Percentiles rank a stretch among this genome's conserved stretches.
Evolutionary conservation across 2,113 vertebrate species (phyloP).

Genomic region (Cyphomyrus plagiostoma): DNA sequence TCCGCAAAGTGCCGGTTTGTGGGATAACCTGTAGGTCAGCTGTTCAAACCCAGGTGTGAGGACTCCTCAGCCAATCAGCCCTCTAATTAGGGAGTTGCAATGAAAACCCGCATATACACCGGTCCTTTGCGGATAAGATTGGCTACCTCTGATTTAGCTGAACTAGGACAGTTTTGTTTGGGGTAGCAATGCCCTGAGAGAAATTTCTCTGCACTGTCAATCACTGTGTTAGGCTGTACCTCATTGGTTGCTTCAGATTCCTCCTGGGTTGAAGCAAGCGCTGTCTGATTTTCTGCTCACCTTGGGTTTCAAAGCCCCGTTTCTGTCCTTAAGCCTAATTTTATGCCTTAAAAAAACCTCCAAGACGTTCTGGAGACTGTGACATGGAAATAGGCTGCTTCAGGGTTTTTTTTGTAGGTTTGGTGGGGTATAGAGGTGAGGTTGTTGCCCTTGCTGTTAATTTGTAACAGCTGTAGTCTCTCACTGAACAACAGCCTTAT

Average conservation of each 20-base stretch:
- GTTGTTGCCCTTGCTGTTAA: background rate
- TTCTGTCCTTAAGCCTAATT: background rate
- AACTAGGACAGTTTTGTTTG: background rate
- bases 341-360: background rate
- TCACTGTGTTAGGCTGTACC: background rate
- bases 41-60: no score
- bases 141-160: background rate
- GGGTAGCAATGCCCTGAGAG: background rate
- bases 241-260: background rate
- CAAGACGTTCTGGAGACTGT: background rate
- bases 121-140: no score
- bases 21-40: no score
- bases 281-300: background rate
- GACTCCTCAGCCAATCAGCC: no score
- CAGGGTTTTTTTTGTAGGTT: background rate
- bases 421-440: background rate
- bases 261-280: background rate
- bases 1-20: no score
- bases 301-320: background rate
- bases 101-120: no score
- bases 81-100: no score
- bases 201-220: background rate
- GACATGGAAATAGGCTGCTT: background rate
- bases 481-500: background rate
- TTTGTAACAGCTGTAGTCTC: background rate